A percentile compares a stretch with the other conserved stretches of the same genome.
phyloP scores from a whole-genome alignment of 2,113 vertebrate genomes.

The Leucopsar rothschildi region DNA sequence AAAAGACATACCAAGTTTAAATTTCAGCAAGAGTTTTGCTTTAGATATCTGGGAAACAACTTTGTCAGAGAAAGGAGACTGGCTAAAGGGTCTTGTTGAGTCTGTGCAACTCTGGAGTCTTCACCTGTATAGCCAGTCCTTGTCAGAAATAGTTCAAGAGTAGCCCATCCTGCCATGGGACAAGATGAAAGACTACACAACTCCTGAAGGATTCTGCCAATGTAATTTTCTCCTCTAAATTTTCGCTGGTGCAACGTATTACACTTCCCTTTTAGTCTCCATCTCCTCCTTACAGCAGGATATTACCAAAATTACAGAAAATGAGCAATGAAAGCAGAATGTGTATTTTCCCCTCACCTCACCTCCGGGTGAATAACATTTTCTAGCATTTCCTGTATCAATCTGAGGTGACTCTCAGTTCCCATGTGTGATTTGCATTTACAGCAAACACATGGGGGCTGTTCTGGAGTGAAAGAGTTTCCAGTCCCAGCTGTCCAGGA shows the following conservation, averaged over 20 bases:
- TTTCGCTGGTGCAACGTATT: neutral
- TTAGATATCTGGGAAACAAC: neutral
- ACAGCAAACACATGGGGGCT: neutral
- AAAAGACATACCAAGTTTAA: neutral
- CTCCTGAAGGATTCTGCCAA: neutral
- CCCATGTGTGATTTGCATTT: neutral
- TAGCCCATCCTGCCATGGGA: neutral
- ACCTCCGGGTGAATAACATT: neutral
- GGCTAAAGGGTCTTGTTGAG: neutral
- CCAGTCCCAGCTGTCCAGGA: neutral
- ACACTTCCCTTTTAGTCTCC: neutral
- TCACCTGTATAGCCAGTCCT: neutral
- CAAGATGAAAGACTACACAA: neutral
- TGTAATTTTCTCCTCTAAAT: neutral
- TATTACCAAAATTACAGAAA: neutral
- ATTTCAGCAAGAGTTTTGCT: neutral
- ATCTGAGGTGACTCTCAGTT: neutral
- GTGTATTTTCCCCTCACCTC: neutral
- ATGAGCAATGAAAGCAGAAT: neutral
- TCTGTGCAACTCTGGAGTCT: neutral
- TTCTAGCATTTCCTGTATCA: neutral
- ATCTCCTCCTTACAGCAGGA: neutral
- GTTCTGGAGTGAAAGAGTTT: fast-evolving
- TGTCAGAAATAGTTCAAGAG: neutral
- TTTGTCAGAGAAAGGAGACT: neutral